Conservation (phyloP, 2,888 invertebrate species). For the Hypena proboscidalis region DNA sequence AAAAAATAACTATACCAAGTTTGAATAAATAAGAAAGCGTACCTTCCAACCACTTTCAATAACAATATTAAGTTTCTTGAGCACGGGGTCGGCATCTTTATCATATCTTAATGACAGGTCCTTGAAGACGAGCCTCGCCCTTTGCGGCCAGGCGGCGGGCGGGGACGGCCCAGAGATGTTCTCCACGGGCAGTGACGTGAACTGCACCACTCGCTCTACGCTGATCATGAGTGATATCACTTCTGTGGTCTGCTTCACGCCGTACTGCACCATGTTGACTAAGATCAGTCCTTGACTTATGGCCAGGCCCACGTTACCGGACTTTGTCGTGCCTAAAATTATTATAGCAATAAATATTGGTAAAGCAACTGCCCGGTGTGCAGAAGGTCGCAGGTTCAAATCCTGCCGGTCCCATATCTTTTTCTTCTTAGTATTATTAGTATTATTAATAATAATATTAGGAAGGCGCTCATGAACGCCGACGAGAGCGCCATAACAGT, state of each 20-base stretch:
- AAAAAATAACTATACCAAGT: no score
- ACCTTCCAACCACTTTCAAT: slow-evolving; percentile 89
- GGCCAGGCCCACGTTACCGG: slow-evolving; percentile 90
- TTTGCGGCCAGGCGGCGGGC: slow-evolving; percentile 86
- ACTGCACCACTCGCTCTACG: slow-evolving; percentile 93
- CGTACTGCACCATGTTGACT: slow-evolving; percentile 93
- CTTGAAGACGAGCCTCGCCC: slow-evolving; percentile 86
- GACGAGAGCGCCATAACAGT: no score
- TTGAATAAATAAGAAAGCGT: no score
- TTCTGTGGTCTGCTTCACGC: slow-evolving; percentile 92
- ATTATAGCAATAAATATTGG: no score
- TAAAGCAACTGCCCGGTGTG: no score
- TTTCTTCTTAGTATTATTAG: no score
- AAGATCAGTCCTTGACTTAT: slow-evolving; percentile 90
- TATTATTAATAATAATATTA: no score
- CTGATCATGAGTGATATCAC: slow-evolving; percentile 91
- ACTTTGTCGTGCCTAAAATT: slow-evolving; percentile 84
- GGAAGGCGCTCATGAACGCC: no score
- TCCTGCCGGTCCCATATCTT: no score
- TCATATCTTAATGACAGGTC: slow-evolving; percentile 87
- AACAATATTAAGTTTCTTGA: slow-evolving; percentile 87
- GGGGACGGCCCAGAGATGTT: slow-evolving; percentile 87
- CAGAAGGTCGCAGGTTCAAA: no score
- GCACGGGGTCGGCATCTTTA: slow-evolving; percentile 86
- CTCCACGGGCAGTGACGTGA: slow-evolving; percentile 90